phyloP scores from a whole-genome alignment of 2,113 vertebrate species.

The Cranoglanis bouderius region DNA sequence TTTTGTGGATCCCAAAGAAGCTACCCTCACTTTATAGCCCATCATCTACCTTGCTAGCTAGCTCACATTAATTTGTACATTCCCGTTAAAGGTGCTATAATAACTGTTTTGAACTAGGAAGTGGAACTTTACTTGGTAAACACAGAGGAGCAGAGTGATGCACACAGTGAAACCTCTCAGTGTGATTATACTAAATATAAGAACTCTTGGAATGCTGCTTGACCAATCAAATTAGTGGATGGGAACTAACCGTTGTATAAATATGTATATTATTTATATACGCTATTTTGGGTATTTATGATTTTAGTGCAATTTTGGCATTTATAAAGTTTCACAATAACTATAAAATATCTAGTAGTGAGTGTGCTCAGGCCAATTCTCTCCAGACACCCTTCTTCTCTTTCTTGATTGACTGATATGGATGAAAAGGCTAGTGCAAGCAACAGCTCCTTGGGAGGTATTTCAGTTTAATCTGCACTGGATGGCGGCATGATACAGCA shows the following conservation, averaged over 20 bases:
- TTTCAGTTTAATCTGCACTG: constrained; percentile 53
- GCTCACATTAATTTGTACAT: background rate
- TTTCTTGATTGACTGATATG: constrained; percentile 57
- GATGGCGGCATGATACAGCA: constrained; percentile 12
- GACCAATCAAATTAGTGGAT: background rate
- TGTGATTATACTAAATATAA: background rate
- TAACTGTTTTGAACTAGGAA: background rate
- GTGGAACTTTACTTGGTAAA: background rate
- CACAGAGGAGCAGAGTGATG: background rate
- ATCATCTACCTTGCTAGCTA: background rate
- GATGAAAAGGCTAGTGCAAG: constrained; percentile 54
- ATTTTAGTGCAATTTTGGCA: background rate
- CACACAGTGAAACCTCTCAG: background rate
- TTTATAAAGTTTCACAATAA: background rate
- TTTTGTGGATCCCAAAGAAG: background rate
- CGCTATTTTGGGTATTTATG: background rate
- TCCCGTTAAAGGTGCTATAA: background rate
- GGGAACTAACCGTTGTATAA: background rate
- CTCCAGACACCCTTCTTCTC: background rate
- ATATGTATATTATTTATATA: background rate
- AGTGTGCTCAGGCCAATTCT: background rate
- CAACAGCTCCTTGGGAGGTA: constrained; percentile 46
- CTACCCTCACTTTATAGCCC: background rate
- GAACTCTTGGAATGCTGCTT: background rate
- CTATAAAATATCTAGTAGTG: background rate